Conservation (phyloP, 2,797 vertebrate species). For the Gymnopithys bicolor region DNA sequence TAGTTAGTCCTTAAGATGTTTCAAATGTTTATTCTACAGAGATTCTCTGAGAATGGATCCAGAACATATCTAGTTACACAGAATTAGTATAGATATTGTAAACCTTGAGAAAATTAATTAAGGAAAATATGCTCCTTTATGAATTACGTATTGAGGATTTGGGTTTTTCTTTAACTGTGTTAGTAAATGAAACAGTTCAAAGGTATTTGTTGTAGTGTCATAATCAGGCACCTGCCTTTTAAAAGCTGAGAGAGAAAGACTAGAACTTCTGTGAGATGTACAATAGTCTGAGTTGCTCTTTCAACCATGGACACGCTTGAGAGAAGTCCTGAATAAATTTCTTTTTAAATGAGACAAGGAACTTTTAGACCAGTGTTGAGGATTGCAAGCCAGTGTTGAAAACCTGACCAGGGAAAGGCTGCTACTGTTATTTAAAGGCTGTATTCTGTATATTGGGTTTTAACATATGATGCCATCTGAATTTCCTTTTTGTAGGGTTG, state of each 20-base stretch:
- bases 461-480: not conserved
- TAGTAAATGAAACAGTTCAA: slow-evolving; percentile 76
- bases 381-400: not conserved
- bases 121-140: slow-evolving; percentile 79
- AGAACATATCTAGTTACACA: slow-evolving; percentile 81
- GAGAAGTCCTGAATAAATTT: slow-evolving; percentile 49
- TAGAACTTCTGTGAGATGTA: slow-evolving; percentile 48
- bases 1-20: slow-evolving; percentile 82
- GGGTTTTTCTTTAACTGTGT: slow-evolving; percentile 61
- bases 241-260: slow-evolving; percentile 63
- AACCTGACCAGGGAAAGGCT: not conserved
- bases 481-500: not conserved
- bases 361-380: slow-evolving; percentile 3
- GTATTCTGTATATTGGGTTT: not conserved
- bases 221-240: slow-evolving; percentile 64
- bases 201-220: slow-evolving; percentile 67
- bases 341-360: slow-evolving; percentile 33
- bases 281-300: slow-evolving; percentile 31
- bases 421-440: not conserved
- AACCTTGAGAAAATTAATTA: slow-evolving; percentile 83
- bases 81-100: slow-evolving; percentile 83
- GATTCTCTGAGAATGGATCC: slow-evolving; percentile 79
- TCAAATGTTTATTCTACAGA: slow-evolving; percentile 81
- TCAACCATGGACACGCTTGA: slow-evolving; percentile 50
- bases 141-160: slow-evolving; percentile 75